Percentiles rank a stretch among this genome's conserved stretches.
Evolutionary conservation across 2,797 vertebrate genomes (phyloP).

Genomic region (Gadopsis bispinosus): DNA sequence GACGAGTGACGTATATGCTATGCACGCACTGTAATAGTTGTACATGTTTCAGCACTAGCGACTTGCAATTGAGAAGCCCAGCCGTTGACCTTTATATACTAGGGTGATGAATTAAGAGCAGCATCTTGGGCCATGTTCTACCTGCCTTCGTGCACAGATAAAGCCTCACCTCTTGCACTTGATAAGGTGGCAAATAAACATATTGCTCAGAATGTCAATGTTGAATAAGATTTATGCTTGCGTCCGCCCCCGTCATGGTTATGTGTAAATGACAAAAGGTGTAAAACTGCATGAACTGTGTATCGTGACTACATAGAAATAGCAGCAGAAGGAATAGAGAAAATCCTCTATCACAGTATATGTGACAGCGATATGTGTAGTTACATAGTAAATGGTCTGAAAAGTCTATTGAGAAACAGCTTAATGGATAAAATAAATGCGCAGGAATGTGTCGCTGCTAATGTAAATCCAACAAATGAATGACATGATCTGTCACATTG

Average conservation of each 20-base stretch:
- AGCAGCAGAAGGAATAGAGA: too few relatives aligned
- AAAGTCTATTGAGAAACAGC: too few relatives aligned
- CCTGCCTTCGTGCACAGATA: neutral
- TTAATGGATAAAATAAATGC: too few relatives aligned
- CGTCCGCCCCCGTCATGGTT: neutral
- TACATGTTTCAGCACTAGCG: constrained; percentile 17
- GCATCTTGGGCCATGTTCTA: neutral
- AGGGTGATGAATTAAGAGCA: neutral
- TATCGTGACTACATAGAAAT: neutral
- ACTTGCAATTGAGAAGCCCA: constrained; percentile 18
- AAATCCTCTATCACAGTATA: too few relatives aligned
- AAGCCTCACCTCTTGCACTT: neutral
- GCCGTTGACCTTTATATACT: constrained; percentile 8
- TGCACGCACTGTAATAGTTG: neutral
- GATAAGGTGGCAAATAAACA: neutral
- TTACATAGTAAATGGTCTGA: too few relatives aligned
- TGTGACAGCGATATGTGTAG: too few relatives aligned
- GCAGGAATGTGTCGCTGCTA: too few relatives aligned
- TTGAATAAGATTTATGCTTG: neutral
- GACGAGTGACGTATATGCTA: neutral
- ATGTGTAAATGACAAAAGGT: neutral
- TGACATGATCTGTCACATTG: too few relatives aligned
- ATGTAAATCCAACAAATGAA: too few relatives aligned
- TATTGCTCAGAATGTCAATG: neutral
- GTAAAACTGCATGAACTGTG: neutral